Conservation (phyloP, 2,888 invertebrate species). For the Folsomia candida region DNA sequence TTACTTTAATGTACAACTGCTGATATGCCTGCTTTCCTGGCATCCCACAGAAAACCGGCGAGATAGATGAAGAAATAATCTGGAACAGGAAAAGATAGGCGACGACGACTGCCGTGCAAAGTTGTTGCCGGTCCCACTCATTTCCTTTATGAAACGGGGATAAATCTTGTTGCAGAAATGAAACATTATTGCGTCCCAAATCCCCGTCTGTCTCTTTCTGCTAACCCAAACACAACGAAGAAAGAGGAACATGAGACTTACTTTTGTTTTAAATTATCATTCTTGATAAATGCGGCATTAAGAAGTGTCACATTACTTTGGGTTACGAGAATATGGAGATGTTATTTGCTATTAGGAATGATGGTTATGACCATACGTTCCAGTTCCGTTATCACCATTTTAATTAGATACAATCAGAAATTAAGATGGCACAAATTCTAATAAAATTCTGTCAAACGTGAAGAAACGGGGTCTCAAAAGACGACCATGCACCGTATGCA, state of each 20-base stretch:
- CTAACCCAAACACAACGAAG: not conserved
- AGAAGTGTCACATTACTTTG: not conserved
- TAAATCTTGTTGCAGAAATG: conserved; percentile 16
- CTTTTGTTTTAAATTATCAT: conserved; percentile 2
- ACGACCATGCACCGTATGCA: too few relatives aligned
- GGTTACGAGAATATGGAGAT: not conserved
- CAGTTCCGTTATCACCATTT: too few relatives aligned
- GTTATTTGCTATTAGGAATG: not conserved
- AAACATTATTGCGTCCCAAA: conserved; percentile 18
- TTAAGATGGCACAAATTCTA: too few relatives aligned
- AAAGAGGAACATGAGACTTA: conserved; percentile 13
- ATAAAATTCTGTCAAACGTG: too few relatives aligned
- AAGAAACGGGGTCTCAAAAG: too few relatives aligned
- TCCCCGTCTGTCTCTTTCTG: not conserved
- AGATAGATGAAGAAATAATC: conserved; percentile 13
- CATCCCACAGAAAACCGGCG: not conserved
- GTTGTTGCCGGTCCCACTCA: conserved; percentile 17
- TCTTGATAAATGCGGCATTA: not conserved
- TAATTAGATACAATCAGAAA: too few relatives aligned
- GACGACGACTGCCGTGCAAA: not conserved
- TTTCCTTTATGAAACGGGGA: conserved; percentile 13
- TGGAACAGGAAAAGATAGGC: conserved; percentile 4
- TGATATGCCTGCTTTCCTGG: not conserved
- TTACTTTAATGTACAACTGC: not conserved
- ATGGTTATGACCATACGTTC: not conserved